Conservation (phyloP, 1,140 invertebrate species). For the Nephila pilipes region DNA sequence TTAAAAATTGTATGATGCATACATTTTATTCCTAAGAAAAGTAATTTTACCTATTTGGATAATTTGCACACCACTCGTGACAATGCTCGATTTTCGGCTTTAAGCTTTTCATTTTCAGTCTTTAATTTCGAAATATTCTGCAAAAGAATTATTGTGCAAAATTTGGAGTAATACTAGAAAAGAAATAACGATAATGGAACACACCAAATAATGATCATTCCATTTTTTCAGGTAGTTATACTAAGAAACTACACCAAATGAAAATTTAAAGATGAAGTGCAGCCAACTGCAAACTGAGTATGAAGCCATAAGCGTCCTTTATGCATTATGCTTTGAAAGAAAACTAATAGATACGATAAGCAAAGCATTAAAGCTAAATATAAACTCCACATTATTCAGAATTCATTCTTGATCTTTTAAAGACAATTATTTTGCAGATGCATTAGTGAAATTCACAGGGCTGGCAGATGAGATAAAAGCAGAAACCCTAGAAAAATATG, state of each 20-base stretch:
- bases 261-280: slow-evolving; percentile 13
- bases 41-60: slow-evolving; percentile 86
- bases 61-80: slow-evolving; percentile 97
- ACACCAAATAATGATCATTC: slow-evolving; percentile 53
- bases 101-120: slow-evolving; percentile 97
- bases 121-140: slow-evolving; percentile 99
- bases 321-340: slow-evolving; percentile 5
- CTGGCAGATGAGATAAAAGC: neutral
- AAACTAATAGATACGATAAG: slow-evolving; percentile 20
- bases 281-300: slow-evolving; percentile 28
- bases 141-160: slow-evolving; percentile 83
- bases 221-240: slow-evolving; percentile 37
- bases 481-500: neutral
- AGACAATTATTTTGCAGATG: neutral
- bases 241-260: slow-evolving; percentile 22
- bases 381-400: neutral
- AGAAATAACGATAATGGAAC: slow-evolving; percentile 45
- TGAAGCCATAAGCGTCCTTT: slow-evolving; percentile 39
- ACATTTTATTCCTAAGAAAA: slow-evolving; percentile 72
- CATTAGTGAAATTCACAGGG: slow-evolving; percentile 16
- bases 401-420: neutral
- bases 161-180: slow-evolving; percentile 65
- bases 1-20: slow-evolving; percentile 40
- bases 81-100: slow-evolving; percentile 96
- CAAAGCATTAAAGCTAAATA: slow-evolving; percentile 25